These are phyloP conservation scores for Trissolcus brochymenae DNA, from an alignment of 2,888 invertebrate genomes.

Conservation along the genomic window DNA sequence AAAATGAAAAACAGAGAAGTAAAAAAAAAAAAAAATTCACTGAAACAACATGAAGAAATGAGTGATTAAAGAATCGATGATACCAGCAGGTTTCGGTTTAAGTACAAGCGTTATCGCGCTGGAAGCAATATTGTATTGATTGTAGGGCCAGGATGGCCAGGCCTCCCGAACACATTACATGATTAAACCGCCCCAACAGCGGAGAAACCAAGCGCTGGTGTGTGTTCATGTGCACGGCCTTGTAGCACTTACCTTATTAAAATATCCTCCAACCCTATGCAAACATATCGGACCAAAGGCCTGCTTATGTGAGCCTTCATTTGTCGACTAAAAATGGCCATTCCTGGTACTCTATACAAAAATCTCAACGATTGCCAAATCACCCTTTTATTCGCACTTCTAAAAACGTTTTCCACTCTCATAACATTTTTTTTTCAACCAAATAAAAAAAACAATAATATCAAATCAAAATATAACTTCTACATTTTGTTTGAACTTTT, in stretches of 20 bases:
- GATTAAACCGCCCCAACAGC: slow-evolving; percentile 74
- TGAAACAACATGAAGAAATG: slow-evolving; percentile 3
- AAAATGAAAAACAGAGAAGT: no score
- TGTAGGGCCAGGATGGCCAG: slow-evolving; percentile 70
- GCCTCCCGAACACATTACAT: slow-evolving; percentile 75
- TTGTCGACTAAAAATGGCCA: slow-evolving; percentile 31
- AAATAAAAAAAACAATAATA: background rate
- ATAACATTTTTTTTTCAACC: slow-evolving; percentile 9
- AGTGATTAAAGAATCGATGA: slow-evolving; percentile 42
- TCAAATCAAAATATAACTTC: background rate
- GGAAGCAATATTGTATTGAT: slow-evolving; percentile 75
- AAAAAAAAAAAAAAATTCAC: no score
- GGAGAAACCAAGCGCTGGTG: slow-evolving; percentile 63
- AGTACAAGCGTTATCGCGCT: slow-evolving; percentile 70
- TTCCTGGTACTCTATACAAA: slow-evolving; percentile 24
- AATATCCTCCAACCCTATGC: slow-evolving; percentile 70
- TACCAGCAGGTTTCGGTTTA: slow-evolving; percentile 64
- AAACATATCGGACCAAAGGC: slow-evolving; percentile 54
- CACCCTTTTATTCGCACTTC: slow-evolving; percentile 29
- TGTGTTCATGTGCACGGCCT: slow-evolving; percentile 63
- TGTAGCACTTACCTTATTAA: slow-evolving; percentile 77
- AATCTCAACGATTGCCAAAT: slow-evolving; percentile 29
- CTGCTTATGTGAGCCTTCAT: slow-evolving; percentile 45
- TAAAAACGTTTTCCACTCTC: no score
- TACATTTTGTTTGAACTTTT: background rate